phyloP scores from a whole-genome alignment of 2,888 invertebrate genomes.

The Epirrhoe tristata region DNA sequence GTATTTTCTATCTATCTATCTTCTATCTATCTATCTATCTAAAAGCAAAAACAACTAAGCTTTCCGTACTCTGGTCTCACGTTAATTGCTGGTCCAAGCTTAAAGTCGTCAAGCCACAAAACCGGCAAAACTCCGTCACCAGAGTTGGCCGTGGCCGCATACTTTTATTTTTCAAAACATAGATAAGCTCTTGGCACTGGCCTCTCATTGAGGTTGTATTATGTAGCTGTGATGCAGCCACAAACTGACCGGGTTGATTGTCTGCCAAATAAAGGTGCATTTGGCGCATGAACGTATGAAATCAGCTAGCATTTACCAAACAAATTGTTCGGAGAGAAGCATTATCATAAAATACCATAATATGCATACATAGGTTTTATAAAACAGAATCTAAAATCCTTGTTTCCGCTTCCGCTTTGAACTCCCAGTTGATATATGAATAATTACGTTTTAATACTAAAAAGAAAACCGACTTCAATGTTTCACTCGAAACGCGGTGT shows the following conservation, averaged over 20 bases:
- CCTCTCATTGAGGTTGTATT: constrained; percentile 31
- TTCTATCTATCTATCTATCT: no score
- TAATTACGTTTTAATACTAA: no score
- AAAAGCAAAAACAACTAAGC: no score
- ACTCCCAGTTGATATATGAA: not conserved
- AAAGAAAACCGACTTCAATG: no score
- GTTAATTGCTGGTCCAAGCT: no score
- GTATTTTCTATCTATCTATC: no score
- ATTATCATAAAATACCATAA: not conserved
- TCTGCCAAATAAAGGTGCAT: constrained; percentile 47
- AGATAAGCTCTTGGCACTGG: constrained; percentile 35
- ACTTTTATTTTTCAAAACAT: constrained; percentile 29
- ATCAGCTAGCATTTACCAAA: constrained; percentile 23
- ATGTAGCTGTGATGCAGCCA: constrained; percentile 40
- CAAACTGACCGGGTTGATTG: constrained; percentile 48
- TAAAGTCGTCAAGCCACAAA: no score
- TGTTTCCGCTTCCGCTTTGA: not conserved
- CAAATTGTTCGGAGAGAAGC: constrained; percentile 7
- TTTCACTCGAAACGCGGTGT: no score
- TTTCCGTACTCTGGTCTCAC: no score
- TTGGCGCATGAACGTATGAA: constrained; percentile 31
- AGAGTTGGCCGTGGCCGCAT: not conserved
- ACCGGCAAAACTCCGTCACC: no score
- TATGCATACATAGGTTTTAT: not conserved
- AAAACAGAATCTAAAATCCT: not conserved